Base-by-base conservation (phyloP, 1,140 invertebrate species). In the Drosophila nebulosa region DNA sequence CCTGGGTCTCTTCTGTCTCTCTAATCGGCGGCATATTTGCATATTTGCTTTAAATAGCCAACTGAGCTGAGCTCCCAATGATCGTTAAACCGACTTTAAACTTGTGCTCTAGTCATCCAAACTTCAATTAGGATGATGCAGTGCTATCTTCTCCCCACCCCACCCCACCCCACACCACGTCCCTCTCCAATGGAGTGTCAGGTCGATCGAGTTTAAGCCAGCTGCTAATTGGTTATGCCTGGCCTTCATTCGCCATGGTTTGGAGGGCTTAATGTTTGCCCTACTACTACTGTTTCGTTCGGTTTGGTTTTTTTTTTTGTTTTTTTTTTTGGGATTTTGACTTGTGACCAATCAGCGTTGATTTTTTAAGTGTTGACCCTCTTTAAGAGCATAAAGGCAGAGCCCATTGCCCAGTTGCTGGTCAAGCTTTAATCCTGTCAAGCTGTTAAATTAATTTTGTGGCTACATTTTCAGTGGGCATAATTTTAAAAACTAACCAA, bases 391-490 rank as follows among this genome's bases (percentile, higher is more conserved):
- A 21, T 69, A 53, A 42, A 69, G 61, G 24, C 30, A 12, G 10
- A 32, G 1, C 18, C 61, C 27, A 64, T 64, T 73, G 27, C 24
- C 46, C 52, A 56, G 27, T 26, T 35, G 57, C 21, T 68, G 73
- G 63, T 52, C 56, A 35, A 32, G 50, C 63, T 67, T 56, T 86
- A 86, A 86, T 86, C 81, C 83, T 86, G 78, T 86, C 83, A 86
- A 81, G 78, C 83, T 86, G 81, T 86, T 81, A 86, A 86, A 86
- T 86, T 86, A 88, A 86, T 86, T 86, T 85, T 74, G 68, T 58
- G 63, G 32, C 57, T 32, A 72, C 39, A 9, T 46, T 46, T 21
- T 10, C 16, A 46, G 14, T 6, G 39, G 14, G 39, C 39, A 65
- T 78, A 69, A 66, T 68, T 71, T 61, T 2, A 18, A 46, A 59